Evolutionary conservation across 2,113 vertebrate genomes (phyloP), one percentile per base, ranked within the genome.

Genomic region (Pseudois nayaur): DNA sequence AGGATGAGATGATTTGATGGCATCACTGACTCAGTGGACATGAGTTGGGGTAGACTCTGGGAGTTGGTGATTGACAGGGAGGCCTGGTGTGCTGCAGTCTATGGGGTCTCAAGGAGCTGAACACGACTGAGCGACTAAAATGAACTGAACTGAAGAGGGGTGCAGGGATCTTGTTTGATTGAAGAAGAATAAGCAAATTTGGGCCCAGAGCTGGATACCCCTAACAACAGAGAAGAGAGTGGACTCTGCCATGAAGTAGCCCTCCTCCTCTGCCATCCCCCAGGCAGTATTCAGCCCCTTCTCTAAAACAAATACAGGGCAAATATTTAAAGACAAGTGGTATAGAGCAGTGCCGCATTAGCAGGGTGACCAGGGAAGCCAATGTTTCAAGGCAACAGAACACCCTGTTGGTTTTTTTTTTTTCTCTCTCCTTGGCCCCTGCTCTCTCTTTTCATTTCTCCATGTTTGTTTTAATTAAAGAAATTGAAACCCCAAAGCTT

Each of bases 401-500:
- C 48, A 9, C 2, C 55, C n/a, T 76, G 17, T 82, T n/a, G 40
- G 21, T 52, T 45, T 45, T 43, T 40, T 40, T 40, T n/a, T 81
- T 55, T 55, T 43, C 36, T 60, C 43, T 79, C 29, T 55, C 60
- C 17, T 88, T 48, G 15, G 3, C 13, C 74, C 62, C 23, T n/a
- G 15, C 13, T 64, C 31, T 79, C 40, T 87, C 40, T 91, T 93
- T 88, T 79, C 29, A 83, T 48, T 23, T 96, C 11, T 62, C 45
- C 64, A 25, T 50, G 36, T 74, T 91, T 88, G 27, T 71, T 76
- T 88, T 91, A 92, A 67, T 87, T 94, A 91, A 96, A 85, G 29
- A 93, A 55, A 33, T 85, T 90, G 50, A 67, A 96, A 86, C 27
- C 9, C 17, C 52, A 93, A 95, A 92, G 36, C 55, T 93, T 43